phyloP scores from a whole-genome alignment of 1,140 invertebrate genomes.

The Formica selysi region DNA sequence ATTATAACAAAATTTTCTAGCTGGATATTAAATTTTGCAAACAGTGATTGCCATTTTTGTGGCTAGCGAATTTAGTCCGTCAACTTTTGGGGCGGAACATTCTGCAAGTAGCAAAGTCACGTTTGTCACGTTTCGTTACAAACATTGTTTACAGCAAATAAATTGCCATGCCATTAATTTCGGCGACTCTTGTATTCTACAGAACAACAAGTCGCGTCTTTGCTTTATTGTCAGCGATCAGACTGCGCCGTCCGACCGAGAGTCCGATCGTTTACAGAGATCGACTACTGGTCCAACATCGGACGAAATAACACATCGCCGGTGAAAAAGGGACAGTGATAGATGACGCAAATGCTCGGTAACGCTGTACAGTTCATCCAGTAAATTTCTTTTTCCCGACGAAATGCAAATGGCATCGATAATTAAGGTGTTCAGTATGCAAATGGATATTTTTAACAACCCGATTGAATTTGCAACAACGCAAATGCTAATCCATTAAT shows the following conservation, averaged over 20 bases:
- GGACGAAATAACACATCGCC: conserved; percentile 44
- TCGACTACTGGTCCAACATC: conserved; percentile 36
- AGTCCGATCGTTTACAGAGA: conserved; percentile 40
- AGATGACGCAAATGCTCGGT: conserved; percentile 37
- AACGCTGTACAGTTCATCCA: conserved; percentile 23
- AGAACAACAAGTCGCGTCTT: conserved; percentile 18
- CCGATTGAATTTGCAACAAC: background rate
- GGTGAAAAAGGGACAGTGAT: conserved; percentile 54
- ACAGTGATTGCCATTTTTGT: background rate
- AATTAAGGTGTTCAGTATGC: conserved; percentile 49
- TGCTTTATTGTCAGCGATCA: conserved; percentile 10
- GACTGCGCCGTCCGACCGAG: background rate
- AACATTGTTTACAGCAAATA: background rate
- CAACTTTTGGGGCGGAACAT: background rate
- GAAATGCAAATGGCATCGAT: conserved; percentile 44
- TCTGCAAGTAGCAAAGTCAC: background rate
- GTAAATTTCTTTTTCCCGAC: conserved; percentile 43
- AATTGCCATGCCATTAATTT: conserved; percentile 72
- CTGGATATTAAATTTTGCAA: background rate
- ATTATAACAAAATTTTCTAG: background rate
- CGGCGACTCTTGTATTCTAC: conserved; percentile 58
- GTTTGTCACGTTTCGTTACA: conserved; percentile 3
- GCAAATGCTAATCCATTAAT: background rate
- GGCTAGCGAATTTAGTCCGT: background rate
- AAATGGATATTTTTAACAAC: conserved; percentile 38